A percentile compares a stretch with the other conserved stretches of the same genome.
These are phyloP conservation scores for Euplexia lucipara DNA, from an alignment of 2,888 invertebrate genomes.

Conservation along the genomic window DNA sequence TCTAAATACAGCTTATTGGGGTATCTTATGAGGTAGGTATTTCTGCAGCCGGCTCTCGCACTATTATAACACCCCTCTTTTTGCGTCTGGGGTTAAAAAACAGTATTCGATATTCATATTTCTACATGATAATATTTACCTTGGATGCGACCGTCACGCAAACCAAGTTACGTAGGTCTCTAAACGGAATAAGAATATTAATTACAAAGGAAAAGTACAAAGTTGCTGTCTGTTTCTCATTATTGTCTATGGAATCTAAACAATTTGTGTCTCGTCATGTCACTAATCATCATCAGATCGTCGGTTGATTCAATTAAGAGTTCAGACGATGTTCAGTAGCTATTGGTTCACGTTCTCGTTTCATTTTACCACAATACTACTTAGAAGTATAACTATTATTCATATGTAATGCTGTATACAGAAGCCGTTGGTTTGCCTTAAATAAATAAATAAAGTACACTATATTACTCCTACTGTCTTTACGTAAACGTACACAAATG, in stretches of 20 bases:
- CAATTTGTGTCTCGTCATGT: constrained; percentile 35
- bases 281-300: constrained; percentile 42
- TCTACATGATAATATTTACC: constrained; percentile 67
- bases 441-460: no score
- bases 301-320: constrained; percentile 31
- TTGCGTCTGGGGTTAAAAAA: no score
- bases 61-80: no score
- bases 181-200: constrained; percentile 76
- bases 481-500: no score
- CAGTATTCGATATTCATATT: constrained; percentile 45
- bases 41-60: no score
- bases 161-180: constrained; percentile 54
- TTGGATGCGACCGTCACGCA: constrained; percentile 62
- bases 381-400: no score
- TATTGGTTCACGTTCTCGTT: not conserved
- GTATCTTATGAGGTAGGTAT: no score
- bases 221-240: constrained; percentile 54
- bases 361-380: not conserved
- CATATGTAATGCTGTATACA: no score
- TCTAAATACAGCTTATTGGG: no score
- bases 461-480: no score
- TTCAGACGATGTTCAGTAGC: constrained; percentile 22
- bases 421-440: no score
- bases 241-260: constrained; percentile 35
- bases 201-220: constrained; percentile 77